Evolutionary conservation across 2,797 vertebrate species (phyloP).

Genomic region (Argentina silus): DNA sequence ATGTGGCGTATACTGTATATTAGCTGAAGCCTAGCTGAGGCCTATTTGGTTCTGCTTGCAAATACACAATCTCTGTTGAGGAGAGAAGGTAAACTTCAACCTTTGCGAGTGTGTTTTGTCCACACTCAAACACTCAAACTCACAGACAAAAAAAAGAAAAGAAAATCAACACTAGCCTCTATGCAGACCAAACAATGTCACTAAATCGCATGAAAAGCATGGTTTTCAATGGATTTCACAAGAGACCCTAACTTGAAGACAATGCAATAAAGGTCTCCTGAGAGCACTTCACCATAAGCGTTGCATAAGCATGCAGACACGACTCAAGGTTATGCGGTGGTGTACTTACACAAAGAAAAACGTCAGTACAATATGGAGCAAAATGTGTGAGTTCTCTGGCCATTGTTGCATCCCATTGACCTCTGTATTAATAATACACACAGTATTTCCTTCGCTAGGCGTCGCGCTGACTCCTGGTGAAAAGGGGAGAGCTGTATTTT

Average conservation of each 20-base stretch:
- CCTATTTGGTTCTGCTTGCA: too few species aligned
- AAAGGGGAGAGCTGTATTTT: slow-evolving; percentile 62
- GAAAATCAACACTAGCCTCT: neutral
- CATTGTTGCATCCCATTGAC: slow-evolving; percentile 72
- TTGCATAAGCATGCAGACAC: slow-evolving; percentile 47
- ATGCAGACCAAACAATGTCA: neutral
- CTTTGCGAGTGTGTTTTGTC: too few species aligned
- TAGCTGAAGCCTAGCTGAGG: neutral
- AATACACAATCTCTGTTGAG: too few species aligned
- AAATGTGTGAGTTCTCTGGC: slow-evolving; percentile 65
- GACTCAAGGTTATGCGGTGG: slow-evolving; percentile 62
- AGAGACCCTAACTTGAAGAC: slow-evolving; percentile 44
- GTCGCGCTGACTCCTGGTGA: slow-evolving; percentile 65
- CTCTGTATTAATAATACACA: slow-evolving; percentile 80
- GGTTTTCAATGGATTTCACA: slow-evolving; percentile 36
- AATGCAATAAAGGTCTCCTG: slow-evolving; percentile 36
- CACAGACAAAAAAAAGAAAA: neutral
- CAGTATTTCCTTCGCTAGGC: slow-evolving; percentile 68
- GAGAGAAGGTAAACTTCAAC: too few species aligned
- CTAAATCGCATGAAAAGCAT: slow-evolving; percentile 16
- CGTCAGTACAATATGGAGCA: slow-evolving; percentile 64
- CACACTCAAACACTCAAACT: too few species aligned
- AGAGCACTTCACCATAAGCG: slow-evolving; percentile 47
- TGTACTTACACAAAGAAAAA: slow-evolving; percentile 57
- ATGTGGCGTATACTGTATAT: too few species aligned